Evolutionary conservation across 2,888 invertebrate species (phyloP), one percentile per base, ranked within the genome.

Genomic region (Thereva nobilitata): DNA sequence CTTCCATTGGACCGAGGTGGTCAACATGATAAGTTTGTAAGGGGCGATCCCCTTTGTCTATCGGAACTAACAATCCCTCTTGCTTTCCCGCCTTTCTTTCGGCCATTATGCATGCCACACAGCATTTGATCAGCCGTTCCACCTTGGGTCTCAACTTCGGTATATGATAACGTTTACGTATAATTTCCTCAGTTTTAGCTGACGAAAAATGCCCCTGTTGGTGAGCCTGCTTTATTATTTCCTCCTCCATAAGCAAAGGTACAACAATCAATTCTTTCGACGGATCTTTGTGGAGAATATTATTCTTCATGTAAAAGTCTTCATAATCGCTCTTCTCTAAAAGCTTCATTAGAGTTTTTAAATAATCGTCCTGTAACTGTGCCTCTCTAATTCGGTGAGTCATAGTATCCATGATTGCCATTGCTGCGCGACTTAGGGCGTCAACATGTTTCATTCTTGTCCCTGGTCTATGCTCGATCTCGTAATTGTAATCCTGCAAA

Each of bases 1-100:
- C 9, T 8, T 61, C 47, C 37, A 67, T 52, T 2, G 59, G 52
- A n/a, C 67, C 61, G 1, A 67, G 9, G 37, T 59, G 52, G 37
- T 67, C 66, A 4, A 57, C 47, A 40, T 67, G 61, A 44, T 53
- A 50, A 10, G 66, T 67, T 9, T 53, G 45, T n/a, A 67, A 34
- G 2, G 61, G 61, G 2, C 42, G n/a, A 34, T 50, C 53, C 7
- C 47, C 61, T 23, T 67, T 67, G 40, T 61, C 23, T 2, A 67
- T 44, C 2, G 67, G 57, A 7, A 41, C 12, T 10, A 68, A 49
- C 3, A 64, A 57, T 45, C 68, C 64, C 45, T 57, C 53, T 41
- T 67, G 66, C 40, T 50, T 57, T 7, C 66, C 59, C 2, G 59
- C 52, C 12, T 63, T 52, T 10, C 44, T 35, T 7, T 64, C 52